Evolutionary conservation across 2,888 invertebrate species (phyloP).

Genomic region (Aleiodes alternator): DNA sequence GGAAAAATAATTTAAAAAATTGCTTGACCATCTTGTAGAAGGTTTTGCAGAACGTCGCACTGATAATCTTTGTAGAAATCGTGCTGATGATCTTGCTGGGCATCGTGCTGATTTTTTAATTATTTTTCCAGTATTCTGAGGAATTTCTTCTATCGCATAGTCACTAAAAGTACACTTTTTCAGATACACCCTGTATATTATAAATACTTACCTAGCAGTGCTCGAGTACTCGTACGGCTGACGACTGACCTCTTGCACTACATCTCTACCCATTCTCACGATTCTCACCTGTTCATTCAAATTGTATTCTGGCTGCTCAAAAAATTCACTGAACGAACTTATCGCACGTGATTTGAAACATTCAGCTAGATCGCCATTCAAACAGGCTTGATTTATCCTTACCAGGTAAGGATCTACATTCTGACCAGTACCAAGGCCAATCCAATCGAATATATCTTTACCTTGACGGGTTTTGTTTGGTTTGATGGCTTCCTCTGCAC

Average conservation of each 20-base stretch:
- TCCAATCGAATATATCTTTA: conserved; percentile 86
- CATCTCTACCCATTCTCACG: conserved; percentile 82
- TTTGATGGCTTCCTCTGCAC: conserved; percentile 45
- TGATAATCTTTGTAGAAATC: too few species aligned
- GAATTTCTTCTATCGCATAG: too few species aligned
- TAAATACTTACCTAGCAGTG: conserved; percentile 76
- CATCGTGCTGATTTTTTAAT: too few species aligned
- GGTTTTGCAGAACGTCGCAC: too few species aligned
- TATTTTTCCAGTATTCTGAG: too few species aligned
- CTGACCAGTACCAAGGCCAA: conserved; percentile 84
- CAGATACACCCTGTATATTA: too few species aligned
- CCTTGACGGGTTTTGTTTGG: conserved; percentile 78
- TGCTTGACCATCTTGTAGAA: too few species aligned
- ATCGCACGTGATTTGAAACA: conserved; percentile 90
- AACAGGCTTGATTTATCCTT: conserved; percentile 84
- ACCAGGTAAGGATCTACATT: conserved; percentile 88
- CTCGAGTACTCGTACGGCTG: conserved; percentile 86
- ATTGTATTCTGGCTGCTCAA: conserved; percentile 78
- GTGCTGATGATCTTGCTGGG: too few species aligned
- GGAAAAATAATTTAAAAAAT: too few species aligned
- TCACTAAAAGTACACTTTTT: too few species aligned
- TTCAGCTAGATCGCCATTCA: conserved; percentile 88
- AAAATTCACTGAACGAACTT: conserved; percentile 86
- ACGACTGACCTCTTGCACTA: conserved; percentile 82
- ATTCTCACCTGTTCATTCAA: conserved; percentile 85